A percentile compares a stretch with the other conserved stretches of the same genome.
Conservation (phyloP, 2,797 vertebrate species). For the Ctenopoma multispine region DNA sequence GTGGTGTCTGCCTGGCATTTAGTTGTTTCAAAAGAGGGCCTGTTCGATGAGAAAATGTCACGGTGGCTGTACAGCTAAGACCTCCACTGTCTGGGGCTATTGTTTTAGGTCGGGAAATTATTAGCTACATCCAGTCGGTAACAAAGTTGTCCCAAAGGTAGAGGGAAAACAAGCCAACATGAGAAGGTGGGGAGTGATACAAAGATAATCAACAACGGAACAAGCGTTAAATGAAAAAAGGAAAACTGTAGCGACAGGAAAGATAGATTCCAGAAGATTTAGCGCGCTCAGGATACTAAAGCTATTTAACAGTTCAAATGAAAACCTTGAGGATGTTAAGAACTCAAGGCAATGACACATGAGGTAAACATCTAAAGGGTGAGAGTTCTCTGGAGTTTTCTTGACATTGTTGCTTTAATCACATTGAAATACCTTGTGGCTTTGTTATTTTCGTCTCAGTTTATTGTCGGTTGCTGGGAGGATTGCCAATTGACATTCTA, state of each 20-base stretch:
- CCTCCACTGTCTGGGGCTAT: slow-evolving; percentile 42
- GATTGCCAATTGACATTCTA: slow-evolving; percentile 21
- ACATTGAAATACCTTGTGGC: slow-evolving; percentile 43
- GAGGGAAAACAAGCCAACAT: slow-evolving; percentile 24
- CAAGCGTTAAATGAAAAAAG: slow-evolving; percentile 25
- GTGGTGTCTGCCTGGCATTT: slow-evolving; percentile 79
- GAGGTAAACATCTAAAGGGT: slow-evolving; percentile 39
- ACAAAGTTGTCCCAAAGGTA: slow-evolving; percentile 39
- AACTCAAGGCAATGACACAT: slow-evolving; percentile 25
- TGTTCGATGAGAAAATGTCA: slow-evolving; percentile 78
- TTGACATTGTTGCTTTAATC: slow-evolving; percentile 47
- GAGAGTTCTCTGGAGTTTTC: slow-evolving; percentile 40
- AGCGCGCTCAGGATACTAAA: slow-evolving; percentile 32
- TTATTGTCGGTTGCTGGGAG: slow-evolving; percentile 50
- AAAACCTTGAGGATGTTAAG: slow-evolving; percentile 24
- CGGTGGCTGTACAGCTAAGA: slow-evolving; percentile 43
- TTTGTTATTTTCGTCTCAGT: slow-evolving; percentile 46
- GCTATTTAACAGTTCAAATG: slow-evolving; percentile 43
- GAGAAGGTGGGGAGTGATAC: slow-evolving; percentile 14
- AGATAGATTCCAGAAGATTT: slow-evolving; percentile 51
- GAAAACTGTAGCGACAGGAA: slow-evolving; percentile 6
- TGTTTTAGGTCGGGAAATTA: slow-evolving; percentile 53
- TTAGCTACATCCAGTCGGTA: slow-evolving; percentile 38
- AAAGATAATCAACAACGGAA: slow-evolving; percentile 21
- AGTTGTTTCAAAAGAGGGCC: slow-evolving; percentile 48